phyloP scores from a whole-genome alignment of 2,888 invertebrate species.

The Amorpha juglandis region DNA sequence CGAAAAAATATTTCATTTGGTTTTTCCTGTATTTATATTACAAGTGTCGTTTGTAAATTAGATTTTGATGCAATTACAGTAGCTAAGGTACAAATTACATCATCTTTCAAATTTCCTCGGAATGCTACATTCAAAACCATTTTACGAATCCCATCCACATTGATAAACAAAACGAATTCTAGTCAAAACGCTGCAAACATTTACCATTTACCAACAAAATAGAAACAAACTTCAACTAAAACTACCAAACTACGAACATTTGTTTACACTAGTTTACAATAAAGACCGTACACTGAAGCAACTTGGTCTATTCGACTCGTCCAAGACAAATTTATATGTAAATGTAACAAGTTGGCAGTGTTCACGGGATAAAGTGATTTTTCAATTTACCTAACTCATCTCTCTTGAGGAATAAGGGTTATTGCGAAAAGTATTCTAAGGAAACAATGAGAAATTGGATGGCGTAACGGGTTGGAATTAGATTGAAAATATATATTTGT shows the following conservation, averaged over 20 bases:
- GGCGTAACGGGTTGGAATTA: neutral
- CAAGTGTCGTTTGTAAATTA: slow-evolving; percentile 7
- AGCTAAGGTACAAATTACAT: too few species aligned
- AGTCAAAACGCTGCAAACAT: too few species aligned
- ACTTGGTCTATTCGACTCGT: neutral
- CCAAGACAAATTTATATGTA: slow-evolving; percentile 3
- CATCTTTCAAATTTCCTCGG: too few species aligned
- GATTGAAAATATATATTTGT: neutral
- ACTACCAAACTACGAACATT: neutral
- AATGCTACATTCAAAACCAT: too few species aligned
- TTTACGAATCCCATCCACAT: too few species aligned
- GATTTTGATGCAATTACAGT: too few species aligned
- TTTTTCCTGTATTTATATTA: slow-evolving; percentile 1
- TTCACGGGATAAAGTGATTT: neutral
- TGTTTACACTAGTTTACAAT: neutral
- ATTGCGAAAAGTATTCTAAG: neutral
- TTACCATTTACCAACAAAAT: too few species aligned
- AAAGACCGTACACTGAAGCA: neutral
- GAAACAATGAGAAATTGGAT: neutral
- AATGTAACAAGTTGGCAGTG: neutral
- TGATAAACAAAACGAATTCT: too few species aligned
- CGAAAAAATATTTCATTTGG: neutral
- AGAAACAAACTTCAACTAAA: too few species aligned
- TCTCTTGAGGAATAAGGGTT: neutral
- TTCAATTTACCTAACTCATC: slow-evolving; percentile 4